Evolutionary conservation across 2,888 invertebrate species (phyloP).

Genomic region (Tipula lateralis): DNA sequence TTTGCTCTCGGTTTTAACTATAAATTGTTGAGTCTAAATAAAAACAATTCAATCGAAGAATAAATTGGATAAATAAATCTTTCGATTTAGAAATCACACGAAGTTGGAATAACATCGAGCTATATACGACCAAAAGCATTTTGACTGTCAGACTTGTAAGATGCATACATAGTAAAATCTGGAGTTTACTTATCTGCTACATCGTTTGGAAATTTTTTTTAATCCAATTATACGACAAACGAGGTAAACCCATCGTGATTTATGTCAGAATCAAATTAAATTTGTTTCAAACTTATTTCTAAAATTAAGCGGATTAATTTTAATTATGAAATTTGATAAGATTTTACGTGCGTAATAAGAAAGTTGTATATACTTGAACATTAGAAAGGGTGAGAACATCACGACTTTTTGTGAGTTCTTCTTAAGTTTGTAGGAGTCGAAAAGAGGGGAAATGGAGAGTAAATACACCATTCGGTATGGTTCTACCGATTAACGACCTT

Average conservation of each 20-base stretch:
- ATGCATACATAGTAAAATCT: not conserved
- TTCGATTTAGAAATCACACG: not conserved
- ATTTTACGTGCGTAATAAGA: too few relatives aligned
- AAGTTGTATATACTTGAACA: too few relatives aligned
- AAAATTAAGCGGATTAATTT: not conserved
- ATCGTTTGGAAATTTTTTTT: not conserved
- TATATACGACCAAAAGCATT: not conserved
- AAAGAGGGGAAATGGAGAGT: too few relatives aligned
- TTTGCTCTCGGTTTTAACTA: not conserved
- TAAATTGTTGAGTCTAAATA: not conserved
- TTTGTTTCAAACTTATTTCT: not conserved
- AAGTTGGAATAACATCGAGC: not conserved
- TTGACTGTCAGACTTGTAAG: not conserved
- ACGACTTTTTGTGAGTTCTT: too few relatives aligned
- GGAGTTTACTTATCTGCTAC: not conserved
- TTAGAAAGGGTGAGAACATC: too few relatives aligned
- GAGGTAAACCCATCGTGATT: not conserved
- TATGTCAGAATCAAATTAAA: not conserved
- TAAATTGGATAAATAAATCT: slow-evolving; percentile 8
- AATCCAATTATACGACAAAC: not conserved
- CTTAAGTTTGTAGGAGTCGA: too few relatives aligned
- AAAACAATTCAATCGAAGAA: slow-evolving; percentile 11
- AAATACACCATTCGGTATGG: too few relatives aligned
- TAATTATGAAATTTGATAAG: not conserved
- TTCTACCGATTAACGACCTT: too few relatives aligned